Evolutionary conservation across 2,797 vertebrate genomes (phyloP).

Genomic region (Cyprinella venusta): DNA sequence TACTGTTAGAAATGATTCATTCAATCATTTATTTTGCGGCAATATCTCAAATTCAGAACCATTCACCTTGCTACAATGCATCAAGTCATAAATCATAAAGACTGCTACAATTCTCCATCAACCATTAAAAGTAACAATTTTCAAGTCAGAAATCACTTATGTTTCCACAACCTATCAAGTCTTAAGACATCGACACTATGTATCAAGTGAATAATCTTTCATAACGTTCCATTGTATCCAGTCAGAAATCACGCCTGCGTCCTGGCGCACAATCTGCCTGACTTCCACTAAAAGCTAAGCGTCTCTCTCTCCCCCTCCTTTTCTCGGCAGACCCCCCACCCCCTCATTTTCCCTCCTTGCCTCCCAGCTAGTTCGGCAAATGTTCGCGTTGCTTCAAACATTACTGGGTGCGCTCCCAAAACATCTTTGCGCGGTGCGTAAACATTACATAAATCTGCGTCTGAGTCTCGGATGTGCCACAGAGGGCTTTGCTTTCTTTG

Average conservation of each 20-base stretch:
- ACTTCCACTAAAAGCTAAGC: slow-evolving; percentile 61
- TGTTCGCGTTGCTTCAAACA: slow-evolving; percentile 57
- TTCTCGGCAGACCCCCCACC: slow-evolving; percentile 50
- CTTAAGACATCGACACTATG: not conserved
- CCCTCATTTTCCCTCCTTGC: slow-evolving; percentile 71
- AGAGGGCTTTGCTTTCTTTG: slow-evolving; percentile 16
- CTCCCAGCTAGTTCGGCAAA: slow-evolving; percentile 73
- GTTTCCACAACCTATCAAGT: not conserved
- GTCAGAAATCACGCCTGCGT: slow-evolving; percentile 55
- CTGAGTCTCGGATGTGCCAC: not conserved
- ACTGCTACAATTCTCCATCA: not conserved
- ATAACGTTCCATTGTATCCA: slow-evolving; percentile 20
- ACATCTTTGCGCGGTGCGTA: slow-evolving; percentile 21
- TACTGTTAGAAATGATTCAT: not conserved
- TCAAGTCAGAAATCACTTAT: not conserved
- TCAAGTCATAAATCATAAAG: not conserved
- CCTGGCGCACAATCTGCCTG: slow-evolving; percentile 41
- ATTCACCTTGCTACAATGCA: not conserved
- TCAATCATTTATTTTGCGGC: not conserved
- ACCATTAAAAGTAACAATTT: not conserved
- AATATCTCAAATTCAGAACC: not conserved
- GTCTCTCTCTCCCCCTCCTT: slow-evolving; percentile 38
- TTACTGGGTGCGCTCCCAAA: slow-evolving; percentile 23
- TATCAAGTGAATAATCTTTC: not conserved
- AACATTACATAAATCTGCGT: slow-evolving; percentile 39